Evolutionary conservation across 2,888 invertebrate species (phyloP).

Genomic region (Alitta virens): DNA sequence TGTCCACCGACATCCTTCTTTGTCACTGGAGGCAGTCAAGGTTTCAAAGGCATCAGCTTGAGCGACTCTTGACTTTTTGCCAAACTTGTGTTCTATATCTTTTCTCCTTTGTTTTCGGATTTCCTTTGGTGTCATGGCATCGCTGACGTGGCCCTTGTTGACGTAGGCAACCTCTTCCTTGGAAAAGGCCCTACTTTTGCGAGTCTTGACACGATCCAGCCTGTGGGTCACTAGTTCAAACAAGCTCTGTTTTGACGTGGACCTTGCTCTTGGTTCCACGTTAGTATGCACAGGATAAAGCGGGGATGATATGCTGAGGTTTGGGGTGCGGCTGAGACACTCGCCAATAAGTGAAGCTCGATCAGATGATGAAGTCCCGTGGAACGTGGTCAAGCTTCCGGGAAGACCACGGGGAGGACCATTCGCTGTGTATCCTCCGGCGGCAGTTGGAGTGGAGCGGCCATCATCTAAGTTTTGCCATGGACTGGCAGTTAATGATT

Average conservation of each 20-base stretch:
- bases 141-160: slow-evolving; percentile 66
- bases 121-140: slow-evolving; percentile 57
- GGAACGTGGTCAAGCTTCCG: slow-evolving; percentile 51
- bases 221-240: slow-evolving; percentile 76
- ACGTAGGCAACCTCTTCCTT: slow-evolving; percentile 63
- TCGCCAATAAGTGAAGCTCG: slow-evolving; percentile 56
- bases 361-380: slow-evolving; percentile 58
- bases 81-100: slow-evolving; percentile 57
- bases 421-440: slow-evolving; percentile 59
- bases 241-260: slow-evolving; percentile 66
- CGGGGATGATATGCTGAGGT: slow-evolving; percentile 60
- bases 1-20: slow-evolving; percentile 68
- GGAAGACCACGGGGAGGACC: slow-evolving; percentile 64
- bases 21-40: slow-evolving; percentile 60
- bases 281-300: slow-evolving; percentile 50
- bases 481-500: neutral
- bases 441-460: slow-evolving; percentile 32
- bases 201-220: slow-evolving; percentile 49
- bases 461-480: slow-evolving; percentile 57
- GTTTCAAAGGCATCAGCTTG: slow-evolving; percentile 38
- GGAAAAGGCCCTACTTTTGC: slow-evolving; percentile 67
- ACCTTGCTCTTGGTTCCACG: slow-evolving; percentile 56
- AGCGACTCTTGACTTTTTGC: slow-evolving; percentile 37
- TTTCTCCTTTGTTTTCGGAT: slow-evolving; percentile 54
- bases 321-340: slow-evolving; percentile 61